Percentiles rank a stretch among this genome's conserved stretches.
These are phyloP conservation scores for Eulemur mongoz DNA, from an alignment of 2,797 vertebrate genomes.

Conservation along the genomic window DNA sequence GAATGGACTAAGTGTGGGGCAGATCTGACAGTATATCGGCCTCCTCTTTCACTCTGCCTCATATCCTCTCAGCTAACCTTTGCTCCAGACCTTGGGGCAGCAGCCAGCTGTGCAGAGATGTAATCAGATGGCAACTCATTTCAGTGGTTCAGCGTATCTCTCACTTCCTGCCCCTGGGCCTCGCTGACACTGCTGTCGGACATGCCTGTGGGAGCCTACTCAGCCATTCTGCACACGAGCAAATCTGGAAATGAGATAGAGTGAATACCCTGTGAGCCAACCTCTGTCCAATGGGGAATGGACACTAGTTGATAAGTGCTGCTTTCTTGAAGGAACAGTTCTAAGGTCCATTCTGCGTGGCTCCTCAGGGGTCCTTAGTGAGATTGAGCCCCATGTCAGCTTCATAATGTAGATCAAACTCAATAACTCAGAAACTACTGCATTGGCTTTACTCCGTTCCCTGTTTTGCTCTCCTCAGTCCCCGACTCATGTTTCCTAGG, in stretches of 20 bases:
- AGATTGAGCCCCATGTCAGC: neutral
- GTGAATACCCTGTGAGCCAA: neutral
- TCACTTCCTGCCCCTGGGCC: neutral
- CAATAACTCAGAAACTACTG: neutral
- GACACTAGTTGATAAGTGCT: neutral
- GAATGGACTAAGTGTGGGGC: neutral
- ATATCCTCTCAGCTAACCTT: neutral
- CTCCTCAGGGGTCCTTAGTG: neutral
- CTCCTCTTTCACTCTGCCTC: neutral
- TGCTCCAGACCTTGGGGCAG: neutral
- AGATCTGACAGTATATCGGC: neutral
- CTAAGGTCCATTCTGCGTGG: neutral
- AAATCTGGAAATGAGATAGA: neutral
- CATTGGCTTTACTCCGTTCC: neutral
- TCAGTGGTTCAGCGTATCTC: neutral
- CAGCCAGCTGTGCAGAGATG: neutral
- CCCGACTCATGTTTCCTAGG: neutral
- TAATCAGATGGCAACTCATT: neutral
- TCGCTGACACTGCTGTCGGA: neutral
- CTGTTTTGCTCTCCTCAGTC: neutral
- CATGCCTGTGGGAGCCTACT: neutral
- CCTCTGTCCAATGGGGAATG: neutral
- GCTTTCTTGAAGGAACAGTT: neutral
- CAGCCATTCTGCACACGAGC: neutral
- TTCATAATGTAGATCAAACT: neutral